These are phyloP conservation scores for Coremacera marginata DNA, from an alignment of 2,888 invertebrate genomes.

Conservation along the genomic window DNA sequence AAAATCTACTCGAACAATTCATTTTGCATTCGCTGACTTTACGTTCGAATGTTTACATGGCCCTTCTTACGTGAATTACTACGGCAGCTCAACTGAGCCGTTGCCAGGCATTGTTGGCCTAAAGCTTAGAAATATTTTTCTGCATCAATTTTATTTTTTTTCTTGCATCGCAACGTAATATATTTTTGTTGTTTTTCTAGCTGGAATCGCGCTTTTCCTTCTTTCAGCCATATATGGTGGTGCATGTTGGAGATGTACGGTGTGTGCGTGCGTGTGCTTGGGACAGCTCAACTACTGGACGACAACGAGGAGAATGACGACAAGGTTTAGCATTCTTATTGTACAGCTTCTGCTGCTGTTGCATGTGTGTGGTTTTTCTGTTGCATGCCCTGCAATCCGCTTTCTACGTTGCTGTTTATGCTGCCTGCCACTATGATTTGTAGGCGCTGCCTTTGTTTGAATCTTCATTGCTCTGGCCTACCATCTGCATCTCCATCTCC, in stretches of 20 bases:
- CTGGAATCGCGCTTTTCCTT: not conserved
- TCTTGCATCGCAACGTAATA: too few species aligned
- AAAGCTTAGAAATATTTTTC: not conserved
- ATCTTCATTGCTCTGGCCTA: not conserved
- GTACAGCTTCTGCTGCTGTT: constrained; percentile 3
- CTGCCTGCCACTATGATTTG: constrained; percentile 20
- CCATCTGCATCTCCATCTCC: not conserved
- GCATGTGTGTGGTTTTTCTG: not conserved
- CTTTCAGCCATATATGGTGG: not conserved
- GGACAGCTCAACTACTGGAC: not conserved
- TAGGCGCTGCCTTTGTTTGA: constrained; percentile 33
- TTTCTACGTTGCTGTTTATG: not conserved
- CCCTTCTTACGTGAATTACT: not conserved
- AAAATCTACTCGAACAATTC: not conserved
- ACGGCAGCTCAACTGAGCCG: not conserved
- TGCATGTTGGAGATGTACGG: not conserved
- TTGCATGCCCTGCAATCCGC: not conserved
- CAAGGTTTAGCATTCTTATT: too few species aligned
- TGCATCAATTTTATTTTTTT: too few species aligned
- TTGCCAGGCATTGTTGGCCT: not conserved
- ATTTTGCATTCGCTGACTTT: constrained; percentile 5
- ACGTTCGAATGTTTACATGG: constrained; percentile 1
- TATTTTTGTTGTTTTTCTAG: not conserved
- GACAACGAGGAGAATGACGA: not conserved
- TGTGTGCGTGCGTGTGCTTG: not conserved